Evolutionary conservation across 2,797 vertebrate genomes (phyloP), one percentile per base, ranked within the genome.

Genomic region (Morelia viridis): DNA sequence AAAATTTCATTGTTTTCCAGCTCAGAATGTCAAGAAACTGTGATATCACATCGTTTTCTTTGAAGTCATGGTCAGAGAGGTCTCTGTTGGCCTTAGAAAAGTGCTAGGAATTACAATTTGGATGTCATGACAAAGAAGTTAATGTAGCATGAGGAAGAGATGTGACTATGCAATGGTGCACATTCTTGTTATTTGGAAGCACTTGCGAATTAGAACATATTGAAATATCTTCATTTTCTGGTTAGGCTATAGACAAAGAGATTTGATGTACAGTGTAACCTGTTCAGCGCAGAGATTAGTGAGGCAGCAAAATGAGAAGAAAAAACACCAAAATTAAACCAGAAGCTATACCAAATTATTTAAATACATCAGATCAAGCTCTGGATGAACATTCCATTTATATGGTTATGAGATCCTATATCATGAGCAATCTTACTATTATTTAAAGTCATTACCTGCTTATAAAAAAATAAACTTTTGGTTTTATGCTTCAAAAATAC

Each of bases 401-500:
- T 85, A 11, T 91, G 86, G 80, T 87, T 64, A 87, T 50, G 87
- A 58, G 35, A 83, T 87, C 53, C 41, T 56, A 86, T 60, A 95
- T 89, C 86, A 19, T 71, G 64, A 94, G 41, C 13, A 93, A 60
- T 92, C 96, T 92, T 94, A 90, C 91, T 93, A 76, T 93, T 83
- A 58, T 95, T 95, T 96, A 95, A 96, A 95, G 88, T 87, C 88
- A 68, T 95, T 91, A 60, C 84, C 17, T 61, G 85, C 12, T 41
- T 93, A 91, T 94, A 93, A 95, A 57, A 41, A 91, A 94, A 95
- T 97, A 91, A 85, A 95, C 96, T 96, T 92, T 95, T 94, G 96
- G 91, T 93, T 56, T 97, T 95, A 96, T 95, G 85, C 24, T 88
- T 90, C 56, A 68, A 95, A 96, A 95, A 94, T 89, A 96, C 97